Conservation (phyloP, 2,113 vertebrate genomes). For the Myocastor coypus region DNA sequence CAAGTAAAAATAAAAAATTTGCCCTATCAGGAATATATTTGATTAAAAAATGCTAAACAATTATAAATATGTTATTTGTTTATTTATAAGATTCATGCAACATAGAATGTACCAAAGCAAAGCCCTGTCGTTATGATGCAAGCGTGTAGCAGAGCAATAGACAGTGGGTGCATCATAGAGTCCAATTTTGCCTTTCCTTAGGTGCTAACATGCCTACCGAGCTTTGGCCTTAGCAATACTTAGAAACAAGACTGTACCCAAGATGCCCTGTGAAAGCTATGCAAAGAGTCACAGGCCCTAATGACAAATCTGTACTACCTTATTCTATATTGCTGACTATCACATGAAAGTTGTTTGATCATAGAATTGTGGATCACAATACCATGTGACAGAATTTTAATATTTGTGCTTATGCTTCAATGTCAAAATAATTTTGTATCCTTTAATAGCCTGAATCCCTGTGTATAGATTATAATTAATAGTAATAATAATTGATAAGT, state of each 20-base stretch:
- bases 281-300: background rate
- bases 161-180: rapidly evolving
- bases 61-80: background rate
- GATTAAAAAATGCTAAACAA: background rate
- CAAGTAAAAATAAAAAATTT: conserved; percentile 3
- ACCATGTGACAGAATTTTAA: background rate
- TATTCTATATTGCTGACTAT: background rate
- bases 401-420: background rate
- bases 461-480: background rate
- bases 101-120: background rate
- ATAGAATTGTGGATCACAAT: background rate
- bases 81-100: background rate
- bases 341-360: background rate
- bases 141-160: background rate
- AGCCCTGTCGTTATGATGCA: background rate
- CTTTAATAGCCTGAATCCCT: background rate
- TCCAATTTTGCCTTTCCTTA: background rate
- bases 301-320: background rate
- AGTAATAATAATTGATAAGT: background rate
- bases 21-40: background rate
- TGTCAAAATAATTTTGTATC: background rate
- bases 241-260: background rate
- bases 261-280: background rate
- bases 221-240: background rate
- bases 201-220: background rate